A percentile compares a stretch with the other conserved stretches of the same genome.
phyloP scores from a whole-genome alignment of 2,113 vertebrate species.

The Bufo bufo region DNA sequence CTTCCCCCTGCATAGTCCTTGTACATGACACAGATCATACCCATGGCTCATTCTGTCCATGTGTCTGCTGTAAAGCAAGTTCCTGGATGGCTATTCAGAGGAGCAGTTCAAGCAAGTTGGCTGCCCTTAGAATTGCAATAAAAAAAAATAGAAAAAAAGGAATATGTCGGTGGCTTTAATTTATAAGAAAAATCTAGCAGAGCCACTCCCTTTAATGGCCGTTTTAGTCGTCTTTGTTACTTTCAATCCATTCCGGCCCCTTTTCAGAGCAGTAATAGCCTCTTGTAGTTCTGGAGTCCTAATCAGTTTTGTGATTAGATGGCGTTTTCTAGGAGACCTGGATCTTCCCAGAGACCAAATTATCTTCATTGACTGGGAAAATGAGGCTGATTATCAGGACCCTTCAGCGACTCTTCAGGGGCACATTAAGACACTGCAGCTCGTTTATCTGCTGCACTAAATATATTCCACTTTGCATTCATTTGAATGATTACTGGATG shows the following conservation, averaged over 20 bases:
- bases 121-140: no score
- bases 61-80: no score
- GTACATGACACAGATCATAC: no score
- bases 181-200: no score
- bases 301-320: constrained; percentile 37
- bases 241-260: background rate
- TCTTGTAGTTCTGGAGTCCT: constrained; percentile 8
- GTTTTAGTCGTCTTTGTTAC: background rate
- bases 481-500: constrained; percentile 2
- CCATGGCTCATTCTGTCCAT: no score
- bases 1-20: no score
- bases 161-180: no score
- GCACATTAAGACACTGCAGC: constrained; percentile 5
- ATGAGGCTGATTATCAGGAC: constrained; percentile 17
- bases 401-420: constrained; percentile 6
- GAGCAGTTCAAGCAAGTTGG: no score
- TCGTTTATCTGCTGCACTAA: constrained; percentile 8
- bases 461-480: constrained; percentile 9
- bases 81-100: no score
- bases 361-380: constrained; percentile 19
- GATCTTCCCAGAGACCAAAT: constrained; percentile 16
- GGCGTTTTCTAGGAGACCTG: background rate
- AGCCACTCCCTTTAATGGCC: no score
- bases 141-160: no score
- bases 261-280: background rate